These are phyloP conservation scores for Dione vanillae DNA, from an alignment of 2,888 invertebrate species.

Conservation along the genomic window DNA sequence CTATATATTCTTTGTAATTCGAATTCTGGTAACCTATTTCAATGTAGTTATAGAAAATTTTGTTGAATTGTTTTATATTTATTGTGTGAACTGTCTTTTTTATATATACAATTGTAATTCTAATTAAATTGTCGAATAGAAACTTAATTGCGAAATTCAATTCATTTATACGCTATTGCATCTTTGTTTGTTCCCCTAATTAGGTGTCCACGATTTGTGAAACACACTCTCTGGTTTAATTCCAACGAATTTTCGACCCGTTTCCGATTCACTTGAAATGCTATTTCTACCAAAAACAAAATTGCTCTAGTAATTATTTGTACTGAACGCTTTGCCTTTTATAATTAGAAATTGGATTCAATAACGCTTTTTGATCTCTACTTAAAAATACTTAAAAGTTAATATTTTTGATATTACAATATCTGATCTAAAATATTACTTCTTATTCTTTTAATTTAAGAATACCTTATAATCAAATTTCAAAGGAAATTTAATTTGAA, in stretches of 20 bases:
- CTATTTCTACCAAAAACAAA: conserved; percentile 60
- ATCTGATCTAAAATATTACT: conserved; percentile 3
- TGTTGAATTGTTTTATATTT: neutral
- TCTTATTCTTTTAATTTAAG: neutral
- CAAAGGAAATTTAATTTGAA: neutral
- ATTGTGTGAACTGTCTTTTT: too few relatives aligned
- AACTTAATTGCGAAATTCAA: conserved; percentile 25
- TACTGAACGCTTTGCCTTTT: conserved; percentile 57
- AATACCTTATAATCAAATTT: neutral
- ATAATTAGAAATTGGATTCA: conserved; percentile 69
- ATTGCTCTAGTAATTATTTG: conserved; percentile 68
- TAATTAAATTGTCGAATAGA: conserved; percentile 7
- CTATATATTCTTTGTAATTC: too few relatives aligned
- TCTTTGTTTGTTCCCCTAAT: conserved; percentile 27
- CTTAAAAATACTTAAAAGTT: neutral
- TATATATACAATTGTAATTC: neutral
- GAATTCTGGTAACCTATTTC: too few relatives aligned
- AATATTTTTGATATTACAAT: neutral
- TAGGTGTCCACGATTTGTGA: conserved; percentile 22
- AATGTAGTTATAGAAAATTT: too few relatives aligned
- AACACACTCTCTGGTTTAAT: conserved; percentile 23
- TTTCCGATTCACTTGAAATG: conserved; percentile 55
- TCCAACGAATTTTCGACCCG: conserved; percentile 28
- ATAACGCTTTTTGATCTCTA: conserved; percentile 47
- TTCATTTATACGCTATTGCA: conserved; percentile 25